Base-by-base conservation (phyloP, 2,797 vertebrate genomes). In the Danio kyathit region DNA sequence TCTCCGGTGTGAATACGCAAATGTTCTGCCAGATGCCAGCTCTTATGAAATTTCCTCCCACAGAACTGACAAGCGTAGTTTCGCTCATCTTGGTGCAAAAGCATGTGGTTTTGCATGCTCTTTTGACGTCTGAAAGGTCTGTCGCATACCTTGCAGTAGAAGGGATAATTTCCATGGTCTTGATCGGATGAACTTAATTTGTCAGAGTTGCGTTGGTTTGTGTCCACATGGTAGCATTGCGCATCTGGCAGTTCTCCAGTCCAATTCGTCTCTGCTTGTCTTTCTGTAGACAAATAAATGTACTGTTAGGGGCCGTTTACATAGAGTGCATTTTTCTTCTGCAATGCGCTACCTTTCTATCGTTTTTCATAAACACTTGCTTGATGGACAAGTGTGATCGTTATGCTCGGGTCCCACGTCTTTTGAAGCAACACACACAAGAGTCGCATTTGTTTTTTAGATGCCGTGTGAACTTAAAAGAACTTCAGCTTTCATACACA, bases 1-100 rank as follows among this genome's bases (percentile, higher is more conserved):
- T 85, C 84, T 46, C 80, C 84, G 0, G 84, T 85, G 81, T 85
- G 84, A 46, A 85, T 85, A 54, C 73, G 54, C 66, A 82, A 74
- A 17, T 85, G 84, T 3, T 79, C 84, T 12, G 56, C 6, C 4
- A 74, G 72, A 74, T 74, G 72, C 56, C 72, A 74, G 56, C 72
- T 74, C 56, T 60, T 74, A 29, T 48, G 14, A 19, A 74, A 74
- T 11, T 19, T 29, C 12, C 72, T 82, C 0, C 74, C 74, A 21
- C 80, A 82, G 49, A 82, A 56, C 43, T 7, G 76, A 69, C 80
- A 82, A 5, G 48, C 19, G 59, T 76, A 76, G 21, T 69, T 67
- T 19, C 59, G 76, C n/a, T 80, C 81, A 56, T 76, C 67, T 57
- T 77, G 77, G 56, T 85, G 77, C 21, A 74, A 78, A 17, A 73